Conservation (phyloP, 2,888 invertebrate species). For the Synergus umbraculus region DNA sequence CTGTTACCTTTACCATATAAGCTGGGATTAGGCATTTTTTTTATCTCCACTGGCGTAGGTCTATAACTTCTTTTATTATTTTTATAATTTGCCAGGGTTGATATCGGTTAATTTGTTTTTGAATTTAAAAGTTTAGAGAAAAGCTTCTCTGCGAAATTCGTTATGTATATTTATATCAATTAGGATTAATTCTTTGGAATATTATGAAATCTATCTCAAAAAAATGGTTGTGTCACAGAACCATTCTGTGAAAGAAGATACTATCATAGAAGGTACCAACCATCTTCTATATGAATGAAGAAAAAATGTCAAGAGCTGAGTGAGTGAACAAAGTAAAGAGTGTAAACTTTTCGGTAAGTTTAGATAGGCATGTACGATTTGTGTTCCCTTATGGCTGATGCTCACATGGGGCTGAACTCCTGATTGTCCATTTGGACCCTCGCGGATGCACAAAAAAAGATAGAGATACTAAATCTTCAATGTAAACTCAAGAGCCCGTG, state of each 20-base stretch:
- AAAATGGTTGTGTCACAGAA: conserved; percentile 40
- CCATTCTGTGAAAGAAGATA: too few relatives aligned
- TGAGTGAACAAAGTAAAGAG: conserved; percentile 10
- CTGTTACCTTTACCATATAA: conserved; percentile 60
- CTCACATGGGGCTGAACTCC: conserved; percentile 40
- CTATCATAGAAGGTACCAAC: too few relatives aligned
- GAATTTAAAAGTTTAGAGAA: too few relatives aligned
- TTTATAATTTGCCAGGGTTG: too few relatives aligned
- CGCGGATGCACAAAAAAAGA: conserved; percentile 58
- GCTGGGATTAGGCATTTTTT: conserved; percentile 27
- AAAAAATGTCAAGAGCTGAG: conserved; percentile 23
- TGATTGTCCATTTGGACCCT: conserved; percentile 69
- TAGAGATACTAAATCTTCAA: conserved; percentile 68
- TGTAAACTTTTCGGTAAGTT: conserved; percentile 19
- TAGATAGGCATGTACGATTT: conserved; percentile 24
- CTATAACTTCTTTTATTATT: neutral
- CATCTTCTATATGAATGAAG: too few relatives aligned
- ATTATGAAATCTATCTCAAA: neutral
- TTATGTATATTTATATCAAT: too few relatives aligned
- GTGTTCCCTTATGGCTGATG: conserved; percentile 40
- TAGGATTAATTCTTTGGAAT: neutral
- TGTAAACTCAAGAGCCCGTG: conserved; percentile 72
- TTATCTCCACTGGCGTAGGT: conserved; percentile 41
- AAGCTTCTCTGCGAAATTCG: too few relatives aligned
- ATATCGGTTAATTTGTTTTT: too few relatives aligned